Base-by-base conservation (phyloP, 1,140 invertebrate genomes). In the Coboldia fuscipes region DNA sequence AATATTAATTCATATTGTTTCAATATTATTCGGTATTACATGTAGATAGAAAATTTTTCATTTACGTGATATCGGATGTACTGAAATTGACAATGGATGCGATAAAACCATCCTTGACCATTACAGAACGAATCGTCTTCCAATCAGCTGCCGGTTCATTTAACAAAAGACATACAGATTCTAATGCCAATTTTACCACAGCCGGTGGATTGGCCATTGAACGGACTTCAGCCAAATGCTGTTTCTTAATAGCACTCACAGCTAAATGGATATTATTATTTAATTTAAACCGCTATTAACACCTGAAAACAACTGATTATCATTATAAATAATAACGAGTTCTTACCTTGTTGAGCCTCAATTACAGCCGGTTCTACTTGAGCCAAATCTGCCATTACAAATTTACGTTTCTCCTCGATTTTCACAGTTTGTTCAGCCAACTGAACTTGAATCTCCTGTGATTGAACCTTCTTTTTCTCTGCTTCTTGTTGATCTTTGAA, bases 401-500 rank as follows among this genome's bases (percentile, higher is more conserved):
- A 76, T 39, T 77, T 70, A 38, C 85, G 72, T 56, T 97, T 99
- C 45, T 83, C 75, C 42, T 80, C 75, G 37, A 99, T 98, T 45
- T 85, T 75, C 16, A 85, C 71, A 2, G 86, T 90, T 63, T 93
- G 86, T 46, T 78, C 70, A 37, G 82, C 78, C 39, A 99, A 58
- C 42, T 82, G 73, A 15, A 78, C 74, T 57, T 97, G 93, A 46
- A 99, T 89, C 55, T 96, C 88, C 59, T 99, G 90, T 45, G 86
- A 93, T 46, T 93, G 82, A 9, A 92, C 82, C 62, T 99, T 99
- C 58, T 96, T 93, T 61, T 96, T 88, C 51, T 99, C 94, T 9
- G 96, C 96, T 61, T 99, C 93, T 49, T 98, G 93, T 57, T 99
- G 96, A 59, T 98, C 90, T 60, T 93, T 92, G 24, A 97, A 80